A percentile compares a stretch with the other conserved stretches of the same genome.
Evolutionary conservation across 2,888 invertebrate species (phyloP).

Genomic region (Xylocampa areola): DNA sequence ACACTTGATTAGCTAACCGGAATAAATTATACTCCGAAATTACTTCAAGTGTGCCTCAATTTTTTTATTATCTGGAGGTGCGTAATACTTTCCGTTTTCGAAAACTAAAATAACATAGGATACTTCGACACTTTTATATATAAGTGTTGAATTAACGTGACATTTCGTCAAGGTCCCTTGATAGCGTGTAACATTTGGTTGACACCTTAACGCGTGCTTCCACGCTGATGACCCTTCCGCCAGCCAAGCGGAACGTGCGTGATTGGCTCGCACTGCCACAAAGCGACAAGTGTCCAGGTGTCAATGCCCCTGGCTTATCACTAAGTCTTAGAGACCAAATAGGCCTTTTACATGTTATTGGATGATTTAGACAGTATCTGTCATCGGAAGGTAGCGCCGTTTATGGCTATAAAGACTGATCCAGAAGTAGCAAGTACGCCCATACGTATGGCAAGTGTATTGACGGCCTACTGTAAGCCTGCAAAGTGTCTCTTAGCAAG

Average conservation of each 20-base stretch:
- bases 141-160: slow-evolving; percentile 7
- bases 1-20: slow-evolving; percentile 54
- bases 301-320: neutral
- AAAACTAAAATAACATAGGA: slow-evolving; percentile 3
- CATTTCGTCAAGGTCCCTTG: slow-evolving; percentile 16
- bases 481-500: too few species aligned
- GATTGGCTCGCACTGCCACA: slow-evolving; percentile 6
- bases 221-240: slow-evolving; percentile 37
- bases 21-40: slow-evolving; percentile 48
- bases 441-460: too few species aligned
- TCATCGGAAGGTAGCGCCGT: too few species aligned
- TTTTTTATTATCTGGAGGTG: slow-evolving; percentile 38
- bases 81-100: slow-evolving; percentile 27
- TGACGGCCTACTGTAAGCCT: too few species aligned
- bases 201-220: slow-evolving; percentile 51
- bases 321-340: neutral
- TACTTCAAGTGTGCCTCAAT: slow-evolving; percentile 39
- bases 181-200: slow-evolving; percentile 33
- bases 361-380: too few species aligned
- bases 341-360: too few species aligned
- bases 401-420: too few species aligned
- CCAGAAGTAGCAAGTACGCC: too few species aligned
- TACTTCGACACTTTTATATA: slow-evolving; percentile 10
- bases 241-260: slow-evolving; percentile 36
- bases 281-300: slow-evolving; percentile 7